Conservation (phyloP, 2,888 invertebrate species). For the Strigamia maritima region DNA sequence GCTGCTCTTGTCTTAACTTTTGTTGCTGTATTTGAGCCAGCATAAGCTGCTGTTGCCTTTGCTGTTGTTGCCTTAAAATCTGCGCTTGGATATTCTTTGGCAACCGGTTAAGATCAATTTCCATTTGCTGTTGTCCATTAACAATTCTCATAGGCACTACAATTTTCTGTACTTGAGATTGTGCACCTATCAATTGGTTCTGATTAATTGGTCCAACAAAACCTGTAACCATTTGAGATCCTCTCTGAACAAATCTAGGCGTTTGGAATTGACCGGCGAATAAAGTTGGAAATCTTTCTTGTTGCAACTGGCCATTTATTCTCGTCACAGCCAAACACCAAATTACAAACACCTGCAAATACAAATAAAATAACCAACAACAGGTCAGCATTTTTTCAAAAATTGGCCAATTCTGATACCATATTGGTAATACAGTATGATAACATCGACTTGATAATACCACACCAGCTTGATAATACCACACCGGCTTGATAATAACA, state of each 20-base stretch:
- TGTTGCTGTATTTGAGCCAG: constrained; percentile 28
- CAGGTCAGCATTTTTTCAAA: too few species aligned
- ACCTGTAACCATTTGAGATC: neutral
- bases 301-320: constrained; percentile 15
- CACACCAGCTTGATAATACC: too few species aligned
- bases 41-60: constrained; percentile 24
- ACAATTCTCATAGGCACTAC: neutral
- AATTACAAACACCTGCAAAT: neutral
- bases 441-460: too few species aligned
- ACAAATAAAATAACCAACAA: neutral
- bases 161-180: constrained; percentile 6
- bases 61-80: constrained; percentile 16
- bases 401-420: too few species aligned
- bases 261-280: constrained; percentile 35
- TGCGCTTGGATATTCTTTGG: neutral
- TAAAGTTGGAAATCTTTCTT: constrained; percentile 31
- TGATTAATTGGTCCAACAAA: neutral
- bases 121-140: constrained; percentile 16
- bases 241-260: neutral
- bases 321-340: neutral
- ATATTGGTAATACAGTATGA: too few species aligned
- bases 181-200: neutral
- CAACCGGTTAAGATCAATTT: neutral
- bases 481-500: too few species aligned
- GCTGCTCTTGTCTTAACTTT: constrained; percentile 18